Conservation (phyloP, 2,888 invertebrate species). For the Terebella lapidaria region DNA sequence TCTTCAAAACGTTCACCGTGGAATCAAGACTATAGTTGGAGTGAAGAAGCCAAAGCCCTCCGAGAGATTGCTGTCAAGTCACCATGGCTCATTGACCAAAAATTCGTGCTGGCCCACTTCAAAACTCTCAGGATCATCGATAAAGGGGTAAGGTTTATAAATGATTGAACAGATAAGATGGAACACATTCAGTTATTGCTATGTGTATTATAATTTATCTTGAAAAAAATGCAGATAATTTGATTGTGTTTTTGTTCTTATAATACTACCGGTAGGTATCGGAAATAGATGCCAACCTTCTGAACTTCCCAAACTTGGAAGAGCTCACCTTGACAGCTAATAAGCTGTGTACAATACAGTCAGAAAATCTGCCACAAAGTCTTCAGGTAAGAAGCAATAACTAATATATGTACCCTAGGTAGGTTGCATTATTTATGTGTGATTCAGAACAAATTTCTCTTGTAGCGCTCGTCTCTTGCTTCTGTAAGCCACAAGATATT, state of each 20-base stretch:
- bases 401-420: not conserved
- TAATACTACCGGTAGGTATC: constrained; percentile 34
- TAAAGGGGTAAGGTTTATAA: constrained; percentile 40
- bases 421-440: not conserved
- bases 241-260: too few relatives aligned
- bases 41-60: constrained; percentile 42
- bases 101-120: constrained; percentile 44
- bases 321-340: constrained; percentile 49
- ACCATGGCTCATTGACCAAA: constrained; percentile 47
- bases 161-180: too few relatives aligned
- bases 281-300: constrained; percentile 40
- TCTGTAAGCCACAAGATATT: too few relatives aligned
- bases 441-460: too few relatives aligned
- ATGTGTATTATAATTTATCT: too few relatives aligned
- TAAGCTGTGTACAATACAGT: constrained; percentile 35
- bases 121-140: constrained; percentile 46
- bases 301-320: constrained; percentile 41
- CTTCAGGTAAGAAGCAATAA: constrained; percentile 35
- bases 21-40: constrained; percentile 51
- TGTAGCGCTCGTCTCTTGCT: too few relatives aligned
- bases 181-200: too few relatives aligned
- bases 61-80: constrained; percentile 48
- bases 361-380: constrained; percentile 38
- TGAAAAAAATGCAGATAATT: too few relatives aligned
- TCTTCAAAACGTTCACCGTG: constrained; percentile 43